Evolutionary conservation across 2,797 vertebrate species (phyloP).

Genomic region (Phoebastria nigripes): DNA sequence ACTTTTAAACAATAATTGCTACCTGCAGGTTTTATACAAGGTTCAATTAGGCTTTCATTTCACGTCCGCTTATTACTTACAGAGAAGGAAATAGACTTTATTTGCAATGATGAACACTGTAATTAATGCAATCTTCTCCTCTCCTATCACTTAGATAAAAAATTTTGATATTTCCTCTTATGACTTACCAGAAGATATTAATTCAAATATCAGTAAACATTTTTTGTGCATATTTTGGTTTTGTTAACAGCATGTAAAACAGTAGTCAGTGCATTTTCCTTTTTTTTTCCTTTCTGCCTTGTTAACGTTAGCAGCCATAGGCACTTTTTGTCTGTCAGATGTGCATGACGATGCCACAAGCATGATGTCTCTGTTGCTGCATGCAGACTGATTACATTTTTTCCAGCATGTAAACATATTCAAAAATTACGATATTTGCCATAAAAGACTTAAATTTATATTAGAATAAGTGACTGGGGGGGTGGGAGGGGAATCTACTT

Average conservation of each 20-base stretch:
- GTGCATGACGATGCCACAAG: constrained; percentile 70
- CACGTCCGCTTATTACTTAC: constrained; percentile 60
- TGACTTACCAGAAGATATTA: background rate
- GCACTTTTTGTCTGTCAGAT: constrained; percentile 42
- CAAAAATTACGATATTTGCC: constrained; percentile 33
- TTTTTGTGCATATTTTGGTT: background rate
- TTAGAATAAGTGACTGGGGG: background rate
- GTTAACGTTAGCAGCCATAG: constrained; percentile 11
- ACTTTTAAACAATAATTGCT: constrained; percentile 78
- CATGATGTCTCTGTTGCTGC: constrained; percentile 63
- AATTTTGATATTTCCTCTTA: constrained; percentile 38
- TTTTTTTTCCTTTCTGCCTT: background rate
- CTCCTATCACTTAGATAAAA: background rate
- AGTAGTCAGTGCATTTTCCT: background rate
- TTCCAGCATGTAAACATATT: constrained; percentile 48
- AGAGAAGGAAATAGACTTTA: constrained; percentile 44
- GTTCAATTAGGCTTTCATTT: constrained; percentile 83
- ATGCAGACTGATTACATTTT: constrained; percentile 54
- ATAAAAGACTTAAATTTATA: background rate
- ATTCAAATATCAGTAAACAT: background rate
- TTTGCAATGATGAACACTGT: constrained; percentile 49
- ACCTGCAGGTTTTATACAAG: constrained; percentile 83
- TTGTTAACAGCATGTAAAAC: constrained; percentile 19
- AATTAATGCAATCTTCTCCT: constrained; percentile 45
- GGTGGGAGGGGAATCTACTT: background rate